Evolutionary conservation across 2,113 vertebrate genomes (phyloP).

Genomic region (Coreoperca whiteheadi): DNA sequence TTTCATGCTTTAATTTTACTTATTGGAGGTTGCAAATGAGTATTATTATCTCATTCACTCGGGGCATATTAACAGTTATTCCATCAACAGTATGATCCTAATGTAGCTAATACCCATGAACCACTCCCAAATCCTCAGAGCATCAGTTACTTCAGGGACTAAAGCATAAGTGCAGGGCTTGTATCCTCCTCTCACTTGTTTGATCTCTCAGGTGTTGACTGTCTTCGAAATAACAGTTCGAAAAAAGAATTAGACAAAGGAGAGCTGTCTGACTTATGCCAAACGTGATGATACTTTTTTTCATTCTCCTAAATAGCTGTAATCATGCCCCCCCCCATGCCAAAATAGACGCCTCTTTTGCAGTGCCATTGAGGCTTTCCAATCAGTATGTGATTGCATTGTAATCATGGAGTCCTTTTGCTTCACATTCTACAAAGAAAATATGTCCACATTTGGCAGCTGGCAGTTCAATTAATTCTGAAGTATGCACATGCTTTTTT

Average conservation of each 20-base stretch:
- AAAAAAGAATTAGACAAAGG: constrained; percentile 9
- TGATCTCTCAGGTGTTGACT: constrained; percentile 34
- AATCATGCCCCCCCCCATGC: constrained; percentile 43
- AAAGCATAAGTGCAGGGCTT: constrained; percentile 20
- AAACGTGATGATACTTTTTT: constrained; percentile 22
- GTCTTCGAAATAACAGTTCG: constrained; percentile 22
- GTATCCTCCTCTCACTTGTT: constrained; percentile 20
- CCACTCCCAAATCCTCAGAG: constrained; percentile 35
- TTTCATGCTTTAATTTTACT: constrained; percentile 2
- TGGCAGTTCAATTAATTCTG: constrained; percentile 60
- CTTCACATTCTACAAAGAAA: constrained; percentile 56
- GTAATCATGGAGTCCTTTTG: constrained; percentile 60
- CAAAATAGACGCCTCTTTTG: constrained; percentile 21
- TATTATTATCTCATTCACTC: constrained; percentile 19
- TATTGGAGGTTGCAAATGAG: constrained; percentile 29
- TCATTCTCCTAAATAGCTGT: constrained; percentile 14
- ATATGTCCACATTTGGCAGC: constrained; percentile 64
- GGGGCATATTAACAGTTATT: constrained; percentile 26
- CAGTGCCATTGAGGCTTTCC: constrained; percentile 31
- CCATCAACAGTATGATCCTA: constrained; percentile 22
- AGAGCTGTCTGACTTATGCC: constrained; percentile 22
- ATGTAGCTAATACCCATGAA: constrained; percentile 7
- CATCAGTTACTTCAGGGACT: constrained; percentile 23
- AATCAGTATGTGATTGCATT: constrained; percentile 63
- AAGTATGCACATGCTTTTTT: constrained; percentile 16